Conservation (phyloP, 2,113 vertebrate species). For the Paedocypris sp. region DNA sequence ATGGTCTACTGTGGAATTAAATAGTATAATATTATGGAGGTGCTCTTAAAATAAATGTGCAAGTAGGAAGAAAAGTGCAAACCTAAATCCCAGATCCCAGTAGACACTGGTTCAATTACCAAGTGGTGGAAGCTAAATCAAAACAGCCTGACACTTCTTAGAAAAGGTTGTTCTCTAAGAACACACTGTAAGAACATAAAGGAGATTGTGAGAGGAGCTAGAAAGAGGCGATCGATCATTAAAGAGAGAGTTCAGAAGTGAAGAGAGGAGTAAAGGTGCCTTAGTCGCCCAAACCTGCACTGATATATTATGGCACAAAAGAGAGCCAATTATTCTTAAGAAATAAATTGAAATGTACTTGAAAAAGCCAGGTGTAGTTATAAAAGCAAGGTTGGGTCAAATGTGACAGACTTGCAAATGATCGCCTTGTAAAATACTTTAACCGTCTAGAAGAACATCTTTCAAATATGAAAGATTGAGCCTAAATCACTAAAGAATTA, state of each 20-base stretch:
- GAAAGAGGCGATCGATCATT: slow-evolving; percentile 2
- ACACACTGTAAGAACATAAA: neutral
- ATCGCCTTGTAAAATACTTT: too few species aligned
- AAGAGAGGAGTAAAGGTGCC: slow-evolving; percentile 18
- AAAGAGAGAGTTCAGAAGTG: slow-evolving; percentile 4
- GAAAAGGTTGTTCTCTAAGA: slow-evolving; percentile 8
- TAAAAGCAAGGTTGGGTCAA: too few species aligned
- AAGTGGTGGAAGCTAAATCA: neutral
- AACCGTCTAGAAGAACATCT: too few species aligned
- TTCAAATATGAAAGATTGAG: too few species aligned
- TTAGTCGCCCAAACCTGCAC: slow-evolving; percentile 34
- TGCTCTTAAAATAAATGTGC: neutral
- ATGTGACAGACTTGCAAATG: too few species aligned
- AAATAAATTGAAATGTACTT: neutral
- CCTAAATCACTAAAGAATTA: too few species aligned
- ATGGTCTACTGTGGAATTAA: neutral
- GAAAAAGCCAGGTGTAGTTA: too few species aligned
- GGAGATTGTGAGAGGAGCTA: neutral
- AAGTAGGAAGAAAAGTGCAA: neutral
- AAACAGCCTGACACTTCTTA: neutral
- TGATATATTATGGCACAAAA: neutral
- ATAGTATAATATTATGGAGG: neutral
- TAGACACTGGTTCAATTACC: neutral
- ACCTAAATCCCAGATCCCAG: neutral
- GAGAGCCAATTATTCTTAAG: neutral